Base-by-base conservation (phyloP, 2,888 invertebrate genomes). In the Cheilosia urbana region DNA sequence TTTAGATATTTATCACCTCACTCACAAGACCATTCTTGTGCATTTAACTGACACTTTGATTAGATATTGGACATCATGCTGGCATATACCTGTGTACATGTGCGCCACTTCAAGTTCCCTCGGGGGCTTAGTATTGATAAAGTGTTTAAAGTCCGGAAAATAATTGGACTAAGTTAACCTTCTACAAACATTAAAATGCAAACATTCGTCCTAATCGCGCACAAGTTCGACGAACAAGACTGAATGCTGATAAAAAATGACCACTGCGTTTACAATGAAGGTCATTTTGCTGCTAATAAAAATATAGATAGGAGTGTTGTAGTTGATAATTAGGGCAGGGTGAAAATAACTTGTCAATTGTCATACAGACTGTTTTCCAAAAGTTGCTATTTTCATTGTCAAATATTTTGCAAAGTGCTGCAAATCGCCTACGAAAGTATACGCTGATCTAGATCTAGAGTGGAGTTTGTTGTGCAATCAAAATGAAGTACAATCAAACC, bases 31-130 rank as follows among this genome's bases (percentile, higher is more conserved):
- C 24, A 2, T 47, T 47, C 9, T 17, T 15, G 45, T 68, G 73
- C 75, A 62, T 37, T 62, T 80, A 75, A 68, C 75, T 68, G 73
- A 75, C 73, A 68, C 60, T 40, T 45, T n/a, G 80, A 80, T 80
- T 47, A 80, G 80, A 80, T 80, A 51, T 30, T 24, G 9, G 34
- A 55, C 66, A 62, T 62, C 45, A 73, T 68, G 79, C 60, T 55
- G 19, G 45, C 47, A 47, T 47, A 45, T 11, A n/a, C 45, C 45
- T 45, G 17, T 2, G 37, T 13, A 37, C 15, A 21, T 27, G 53
- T 60, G 45, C 40, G 47, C 37, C 7, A 24, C n/a, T 57, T 72
- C 2, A 17, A 19, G 42, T 51, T 51, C 19, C 2, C 3, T 37
- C 15, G 7, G 9, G 7, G 13, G 19, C 34, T 40, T 65, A 63